Percentiles rank a stretch among this genome's conserved stretches.
phyloP scores from a whole-genome alignment of 2,888 invertebrate genomes.

The Apoda limacodes region DNA sequence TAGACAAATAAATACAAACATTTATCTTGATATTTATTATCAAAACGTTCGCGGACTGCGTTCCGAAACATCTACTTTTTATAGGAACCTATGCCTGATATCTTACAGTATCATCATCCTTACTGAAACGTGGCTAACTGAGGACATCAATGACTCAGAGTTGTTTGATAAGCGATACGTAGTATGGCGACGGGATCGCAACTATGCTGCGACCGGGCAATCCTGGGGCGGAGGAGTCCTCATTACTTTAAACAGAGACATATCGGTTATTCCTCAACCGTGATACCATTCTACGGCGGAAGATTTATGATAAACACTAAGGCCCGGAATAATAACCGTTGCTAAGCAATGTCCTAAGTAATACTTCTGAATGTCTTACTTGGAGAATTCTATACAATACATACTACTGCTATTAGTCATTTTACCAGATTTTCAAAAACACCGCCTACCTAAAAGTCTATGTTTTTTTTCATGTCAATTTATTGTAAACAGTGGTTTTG shows the following conservation, averaged over 20 bases:
- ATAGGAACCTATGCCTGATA: constrained; percentile 6
- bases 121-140: constrained; percentile 9
- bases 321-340: no score
- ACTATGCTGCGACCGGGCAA: constrained; percentile 5
- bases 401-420: no score
- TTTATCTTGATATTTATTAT: constrained; percentile 4
- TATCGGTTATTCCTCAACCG: neutral
- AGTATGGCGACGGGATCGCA: constrained; percentile 7
- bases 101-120: constrained; percentile 4
- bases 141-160: constrained; percentile 6
- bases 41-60: constrained; percentile 4
- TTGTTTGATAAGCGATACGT: constrained; percentile 9
- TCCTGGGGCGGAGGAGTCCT: constrained; percentile 9
- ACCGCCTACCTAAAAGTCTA: no score
- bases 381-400: no score
- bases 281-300: constrained; percentile 10
- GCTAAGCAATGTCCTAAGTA: no score
- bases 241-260: constrained; percentile 7
- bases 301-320: constrained; percentile 10
- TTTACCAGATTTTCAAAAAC: no score
- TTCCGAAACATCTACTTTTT: constrained; percentile 7
- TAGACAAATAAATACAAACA: no score
- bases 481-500: no score
- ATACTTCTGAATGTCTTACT: no score
- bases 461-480: no score